A percentile compares a stretch with the other conserved stretches of the same genome.
Conservation (phyloP, 2,113 vertebrate genomes). For the Perca schrenkii region DNA sequence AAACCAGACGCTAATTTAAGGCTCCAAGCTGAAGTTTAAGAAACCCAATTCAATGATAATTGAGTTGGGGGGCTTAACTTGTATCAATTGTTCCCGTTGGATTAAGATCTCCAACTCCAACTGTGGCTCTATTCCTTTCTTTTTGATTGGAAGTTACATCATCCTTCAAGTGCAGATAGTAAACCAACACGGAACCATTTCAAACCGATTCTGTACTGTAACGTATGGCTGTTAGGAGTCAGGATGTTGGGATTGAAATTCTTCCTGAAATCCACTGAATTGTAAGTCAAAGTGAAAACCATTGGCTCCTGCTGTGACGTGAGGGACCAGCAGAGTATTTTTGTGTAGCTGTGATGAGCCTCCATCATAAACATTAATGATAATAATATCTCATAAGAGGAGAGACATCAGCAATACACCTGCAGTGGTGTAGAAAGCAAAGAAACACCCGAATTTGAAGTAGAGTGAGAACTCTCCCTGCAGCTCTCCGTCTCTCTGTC, state of each 20-base stretch:
- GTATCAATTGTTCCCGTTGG: too few relatives aligned
- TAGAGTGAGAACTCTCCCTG: too few relatives aligned
- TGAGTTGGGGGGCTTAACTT: neutral
- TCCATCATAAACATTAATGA: neutral
- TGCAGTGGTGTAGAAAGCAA: too few relatives aligned
- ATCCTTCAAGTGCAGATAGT: neutral
- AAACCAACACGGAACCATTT: neutral
- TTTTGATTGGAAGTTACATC: neutral
- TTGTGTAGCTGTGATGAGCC: neutral
- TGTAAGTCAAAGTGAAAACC: neutral
- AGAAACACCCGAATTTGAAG: too few relatives aligned
- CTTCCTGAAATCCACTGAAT: neutral
- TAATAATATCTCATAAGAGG: neutral
- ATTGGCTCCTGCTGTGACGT: neutral
- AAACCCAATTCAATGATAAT: neutral
- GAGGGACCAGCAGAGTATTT: constrained; percentile 7
- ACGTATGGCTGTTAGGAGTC: neutral
- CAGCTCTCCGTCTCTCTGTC: too few relatives aligned
- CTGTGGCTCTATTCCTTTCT: neutral
- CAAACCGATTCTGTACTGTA: neutral
- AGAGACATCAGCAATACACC: neutral
- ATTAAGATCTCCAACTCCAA: too few relatives aligned
- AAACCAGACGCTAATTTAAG: too few relatives aligned
- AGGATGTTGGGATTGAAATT: neutral
- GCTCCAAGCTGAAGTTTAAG: neutral